Evolutionary conservation across 2,113 vertebrate genomes (phyloP).

Genomic region (Rhegmatorhina hoffmannsi): DNA sequence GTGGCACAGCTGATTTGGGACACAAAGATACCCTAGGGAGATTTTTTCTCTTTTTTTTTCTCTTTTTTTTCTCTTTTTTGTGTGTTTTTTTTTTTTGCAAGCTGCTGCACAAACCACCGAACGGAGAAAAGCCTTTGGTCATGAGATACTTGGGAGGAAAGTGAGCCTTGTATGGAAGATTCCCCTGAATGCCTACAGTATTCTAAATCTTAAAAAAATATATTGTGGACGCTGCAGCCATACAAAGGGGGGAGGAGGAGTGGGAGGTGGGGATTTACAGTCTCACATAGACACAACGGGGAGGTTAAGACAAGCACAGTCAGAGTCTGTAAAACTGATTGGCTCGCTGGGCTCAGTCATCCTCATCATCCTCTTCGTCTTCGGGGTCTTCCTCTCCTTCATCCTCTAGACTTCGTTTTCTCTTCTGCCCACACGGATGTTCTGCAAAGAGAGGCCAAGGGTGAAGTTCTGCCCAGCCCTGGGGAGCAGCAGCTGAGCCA

Average conservation of each 20-base stretch:
- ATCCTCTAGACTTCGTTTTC: conserved; percentile 58
- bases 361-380: conserved; percentile 51
- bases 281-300: conserved; percentile 67
- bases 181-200: conserved; percentile 68
- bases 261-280: conserved; percentile 54
- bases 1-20: conserved; percentile 41
- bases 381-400: conserved; percentile 57
- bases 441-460: conserved; percentile 46
- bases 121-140: conserved; percentile 69
- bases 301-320: conserved; percentile 57
- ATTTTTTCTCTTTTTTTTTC: neutral
- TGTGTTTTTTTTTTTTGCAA: neutral
- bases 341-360: conserved; percentile 52
- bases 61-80: neutral
- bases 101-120: conserved; percentile 58
- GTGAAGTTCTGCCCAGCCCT: neutral
- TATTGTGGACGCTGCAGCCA: conserved; percentile 71
- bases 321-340: conserved; percentile 69
- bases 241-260: conserved; percentile 62
- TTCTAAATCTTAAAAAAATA: conserved; percentile 75
- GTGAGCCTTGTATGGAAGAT: conserved; percentile 59
- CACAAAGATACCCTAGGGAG: conserved; percentile 37
- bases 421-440: conserved; percentile 34
- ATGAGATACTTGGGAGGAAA: conserved; percentile 51
- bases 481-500: neutral